A percentile compares a stretch with the other conserved stretches of the same genome.
Evolutionary conservation across 2,888 invertebrate species (phyloP).

Genomic region (Syritta pipiens): DNA sequence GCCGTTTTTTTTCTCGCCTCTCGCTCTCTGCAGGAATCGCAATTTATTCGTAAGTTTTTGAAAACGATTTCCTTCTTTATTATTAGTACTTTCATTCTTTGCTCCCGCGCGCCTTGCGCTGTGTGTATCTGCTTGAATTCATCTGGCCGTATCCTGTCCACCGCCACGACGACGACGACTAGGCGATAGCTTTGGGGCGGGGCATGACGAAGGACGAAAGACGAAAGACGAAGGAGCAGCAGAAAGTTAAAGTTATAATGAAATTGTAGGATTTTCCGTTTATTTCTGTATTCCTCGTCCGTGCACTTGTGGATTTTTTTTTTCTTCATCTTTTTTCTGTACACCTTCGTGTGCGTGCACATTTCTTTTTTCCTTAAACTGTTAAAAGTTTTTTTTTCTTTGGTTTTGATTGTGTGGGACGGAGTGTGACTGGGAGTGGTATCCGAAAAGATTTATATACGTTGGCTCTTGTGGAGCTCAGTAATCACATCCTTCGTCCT

Average conservation of each 20-base stretch:
- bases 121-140: conserved; percentile 32
- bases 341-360: conserved; percentile 15
- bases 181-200: too few relatives aligned
- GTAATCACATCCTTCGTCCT: conserved; percentile 39
- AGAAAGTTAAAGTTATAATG: conserved; percentile 63
- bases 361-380: conserved; percentile 31
- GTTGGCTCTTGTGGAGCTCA: conserved; percentile 21
- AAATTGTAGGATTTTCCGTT: conserved; percentile 61
- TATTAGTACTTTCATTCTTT: conserved; percentile 44
- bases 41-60: conserved; percentile 54
- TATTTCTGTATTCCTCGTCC: conserved; percentile 10
- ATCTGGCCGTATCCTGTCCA: conserved; percentile 10
- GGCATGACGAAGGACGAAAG: too few relatives aligned
- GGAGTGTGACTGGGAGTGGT: conserved; percentile 35
- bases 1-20: conserved; percentile 2
- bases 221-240: conserved; percentile 9
- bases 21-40: neutral
- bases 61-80: conserved; percentile 45
- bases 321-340: neutral
- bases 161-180: neutral
- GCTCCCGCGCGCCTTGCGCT: conserved; percentile 15
- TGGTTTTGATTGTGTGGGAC: conserved; percentile 29
- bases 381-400: conserved; percentile 25
- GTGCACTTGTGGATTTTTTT: conserved; percentile 11
- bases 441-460: conserved; percentile 38